A percentile compares a stretch with the other conserved stretches of the same genome.
These are phyloP conservation scores for Pipistrellus pygmaeus DNA, from an alignment of 2,797 vertebrate genomes.

Conservation along the genomic window DNA sequence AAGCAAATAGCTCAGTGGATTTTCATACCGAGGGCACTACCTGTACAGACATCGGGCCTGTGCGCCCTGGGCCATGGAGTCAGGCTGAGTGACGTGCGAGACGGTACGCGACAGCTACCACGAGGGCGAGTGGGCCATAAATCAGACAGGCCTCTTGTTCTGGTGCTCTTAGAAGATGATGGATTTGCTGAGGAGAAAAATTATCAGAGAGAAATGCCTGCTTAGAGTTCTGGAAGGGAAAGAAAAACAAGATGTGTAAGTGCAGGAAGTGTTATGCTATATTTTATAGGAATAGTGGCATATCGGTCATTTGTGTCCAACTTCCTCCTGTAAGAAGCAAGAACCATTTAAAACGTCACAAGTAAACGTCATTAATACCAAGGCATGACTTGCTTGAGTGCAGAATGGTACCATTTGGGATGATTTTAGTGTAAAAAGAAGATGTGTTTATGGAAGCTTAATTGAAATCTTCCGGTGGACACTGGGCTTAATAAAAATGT, in stretches of 20 bases:
- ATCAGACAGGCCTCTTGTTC: background rate
- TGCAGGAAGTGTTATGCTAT: background rate
- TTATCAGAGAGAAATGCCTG: conserved; percentile 23
- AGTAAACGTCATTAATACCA: background rate
- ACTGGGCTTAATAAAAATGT: conserved; percentile 46
- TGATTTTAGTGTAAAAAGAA: conserved; percentile 9
- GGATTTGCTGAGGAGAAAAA: conserved; percentile 48
- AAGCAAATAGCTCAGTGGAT: background rate
- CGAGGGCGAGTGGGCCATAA: background rate
- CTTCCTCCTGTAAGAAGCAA: background rate
- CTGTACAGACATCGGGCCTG: background rate
- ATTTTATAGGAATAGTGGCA: background rate
- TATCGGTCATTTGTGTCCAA: background rate
- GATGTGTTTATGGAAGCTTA: conserved; percentile 53
- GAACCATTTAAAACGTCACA: background rate
- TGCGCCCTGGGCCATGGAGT: background rate
- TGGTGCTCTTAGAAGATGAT: conserved; percentile 21
- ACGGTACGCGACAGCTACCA: background rate
- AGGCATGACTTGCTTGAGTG: background rate
- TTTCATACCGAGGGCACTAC: background rate
- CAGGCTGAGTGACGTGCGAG: rapidly evolving
- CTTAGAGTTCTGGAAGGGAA: conserved; percentile 49
- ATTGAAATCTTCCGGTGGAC: conserved; percentile 45
- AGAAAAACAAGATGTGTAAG: conserved; percentile 67
- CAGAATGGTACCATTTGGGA: background rate